Percentiles rank a stretch among this genome's conserved stretches.
These are phyloP conservation scores for Tenebrosternarchus preto DNA, from an alignment of 2,113 vertebrate genomes.

Conservation along the genomic window DNA sequence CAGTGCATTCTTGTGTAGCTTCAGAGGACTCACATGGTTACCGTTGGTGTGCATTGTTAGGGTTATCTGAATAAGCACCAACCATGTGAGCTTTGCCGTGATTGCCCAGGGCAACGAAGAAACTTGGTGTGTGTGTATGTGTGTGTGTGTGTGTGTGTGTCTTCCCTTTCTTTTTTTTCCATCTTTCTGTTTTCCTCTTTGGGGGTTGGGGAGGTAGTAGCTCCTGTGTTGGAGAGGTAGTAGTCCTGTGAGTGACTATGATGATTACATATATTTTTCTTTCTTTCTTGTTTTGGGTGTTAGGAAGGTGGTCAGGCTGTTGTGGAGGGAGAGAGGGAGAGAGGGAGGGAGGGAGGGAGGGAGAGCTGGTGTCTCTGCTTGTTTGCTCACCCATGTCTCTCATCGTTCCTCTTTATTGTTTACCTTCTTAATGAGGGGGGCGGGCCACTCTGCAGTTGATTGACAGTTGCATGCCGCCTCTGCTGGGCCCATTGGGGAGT, in stretches of 20 bases:
- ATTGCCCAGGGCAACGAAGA: constrained; percentile 83
- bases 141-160: constrained; percentile 4
- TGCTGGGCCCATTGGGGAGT: constrained; percentile 70
- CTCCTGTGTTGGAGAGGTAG: no score
- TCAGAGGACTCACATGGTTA: constrained; percentile 98
- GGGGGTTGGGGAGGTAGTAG: constrained; percentile 53
- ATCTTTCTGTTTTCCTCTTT: constrained; percentile 50
- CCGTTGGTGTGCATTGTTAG: constrained; percentile 87
- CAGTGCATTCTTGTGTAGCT: constrained; percentile 95
- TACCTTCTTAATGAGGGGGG: constrained; percentile 99
- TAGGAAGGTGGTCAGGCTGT: constrained; percentile 13
- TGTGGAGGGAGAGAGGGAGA: constrained; percentile 38
- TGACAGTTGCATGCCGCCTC: constrained; percentile 85
- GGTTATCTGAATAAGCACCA: constrained; percentile 95
- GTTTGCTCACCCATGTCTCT: constrained; percentile 89
- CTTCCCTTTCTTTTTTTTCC: constrained; percentile 59
- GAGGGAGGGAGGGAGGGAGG: constrained; percentile 70
- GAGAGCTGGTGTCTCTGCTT: constrained; percentile 75
- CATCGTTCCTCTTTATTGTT: constrained; percentile 94
- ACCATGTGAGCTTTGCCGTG: constrained; percentile 89
- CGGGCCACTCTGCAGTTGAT: constrained; percentile 83
- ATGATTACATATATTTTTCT: constrained; percentile 56
- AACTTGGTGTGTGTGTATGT: constrained; percentile 61
- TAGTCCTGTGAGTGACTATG: constrained; percentile 69
- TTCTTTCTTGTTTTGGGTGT: constrained; percentile 27